Evolutionary conservation across 1,140 invertebrate species (phyloP).

Genomic region (Tetragnatha versicolor): DNA sequence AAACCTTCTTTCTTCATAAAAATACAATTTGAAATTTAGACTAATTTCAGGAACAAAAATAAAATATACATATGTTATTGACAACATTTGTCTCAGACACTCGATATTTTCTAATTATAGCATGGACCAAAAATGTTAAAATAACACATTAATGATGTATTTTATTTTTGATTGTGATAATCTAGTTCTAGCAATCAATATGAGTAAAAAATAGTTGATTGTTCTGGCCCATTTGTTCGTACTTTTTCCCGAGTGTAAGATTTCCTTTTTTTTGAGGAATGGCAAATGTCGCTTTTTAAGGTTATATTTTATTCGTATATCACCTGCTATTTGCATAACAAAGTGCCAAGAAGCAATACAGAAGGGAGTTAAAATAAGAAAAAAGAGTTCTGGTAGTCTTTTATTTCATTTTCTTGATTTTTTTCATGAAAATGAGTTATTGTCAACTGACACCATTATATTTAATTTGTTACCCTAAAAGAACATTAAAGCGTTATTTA

Average conservation of each 20-base stretch:
- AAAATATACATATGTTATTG: no score
- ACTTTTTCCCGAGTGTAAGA: background rate
- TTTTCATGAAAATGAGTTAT: slow-evolving; percentile 5
- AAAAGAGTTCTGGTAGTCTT: no score
- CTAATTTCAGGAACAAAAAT: no score
- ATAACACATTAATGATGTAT: slow-evolving; percentile 3
- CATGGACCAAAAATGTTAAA: background rate
- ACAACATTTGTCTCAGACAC: no score
- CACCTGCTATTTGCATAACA: slow-evolving; percentile 20
- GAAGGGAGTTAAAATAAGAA: no score
- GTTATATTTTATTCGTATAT: background rate
- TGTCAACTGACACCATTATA: slow-evolving; percentile 16
- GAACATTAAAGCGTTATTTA: slow-evolving; percentile 23
- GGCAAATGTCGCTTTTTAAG: slow-evolving; percentile 5
- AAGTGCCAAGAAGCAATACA: background rate
- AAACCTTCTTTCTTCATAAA: no score
- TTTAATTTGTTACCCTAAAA: slow-evolving; percentile 18
- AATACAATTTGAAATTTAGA: no score
- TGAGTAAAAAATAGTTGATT: background rate
- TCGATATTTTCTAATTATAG: no score
- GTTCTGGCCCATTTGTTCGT: no score
- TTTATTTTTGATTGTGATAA: slow-evolving; percentile 3
- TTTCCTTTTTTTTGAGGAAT: background rate
- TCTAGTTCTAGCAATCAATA: background rate
- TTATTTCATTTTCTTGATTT: background rate